These are phyloP conservation scores for Lissonota sp. DNA, from an alignment of 2,888 invertebrate genomes.

Conservation along the genomic window DNA sequence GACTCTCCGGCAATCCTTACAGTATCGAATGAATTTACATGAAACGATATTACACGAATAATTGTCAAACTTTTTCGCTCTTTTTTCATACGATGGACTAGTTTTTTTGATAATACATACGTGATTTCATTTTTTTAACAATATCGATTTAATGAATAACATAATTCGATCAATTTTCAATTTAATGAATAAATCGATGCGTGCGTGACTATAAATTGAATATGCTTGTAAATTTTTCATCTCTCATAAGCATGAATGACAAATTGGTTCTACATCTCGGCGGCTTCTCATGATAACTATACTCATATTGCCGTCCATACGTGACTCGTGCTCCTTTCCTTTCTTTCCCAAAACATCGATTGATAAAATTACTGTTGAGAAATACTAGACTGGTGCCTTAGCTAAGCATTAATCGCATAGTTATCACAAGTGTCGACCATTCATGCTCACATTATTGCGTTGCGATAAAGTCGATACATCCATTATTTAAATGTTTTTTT, in stretches of 20 bases:
- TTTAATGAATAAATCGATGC: not conserved
- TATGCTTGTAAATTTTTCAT: too few species aligned
- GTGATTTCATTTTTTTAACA: not conserved
- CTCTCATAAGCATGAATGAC: too few species aligned
- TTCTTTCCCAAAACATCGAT: not conserved
- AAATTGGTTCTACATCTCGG: not conserved
- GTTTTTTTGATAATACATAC: not conserved
- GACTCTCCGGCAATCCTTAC: not conserved
- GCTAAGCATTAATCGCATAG: conserved; percentile 7
- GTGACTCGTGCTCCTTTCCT: not conserved
- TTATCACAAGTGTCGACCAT: conserved; percentile 37
- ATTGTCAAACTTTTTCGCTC: not conserved
- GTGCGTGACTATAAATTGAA: not conserved
- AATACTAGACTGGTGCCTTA: not conserved
- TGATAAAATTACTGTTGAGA: not conserved
- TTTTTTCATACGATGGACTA: not conserved
- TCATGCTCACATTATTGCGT: conserved; percentile 5
- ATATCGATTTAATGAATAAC: not conserved
- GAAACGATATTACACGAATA: not conserved
- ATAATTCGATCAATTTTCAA: not conserved
- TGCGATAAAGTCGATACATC: not conserved
- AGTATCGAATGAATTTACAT: not conserved
- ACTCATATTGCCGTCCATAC: not conserved
- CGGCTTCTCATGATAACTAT: not conserved
- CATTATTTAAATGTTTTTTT: not conserved